Evolutionary conservation across 2,797 vertebrate genomes (phyloP).

Genomic region (Neopelma chrysocephalum): DNA sequence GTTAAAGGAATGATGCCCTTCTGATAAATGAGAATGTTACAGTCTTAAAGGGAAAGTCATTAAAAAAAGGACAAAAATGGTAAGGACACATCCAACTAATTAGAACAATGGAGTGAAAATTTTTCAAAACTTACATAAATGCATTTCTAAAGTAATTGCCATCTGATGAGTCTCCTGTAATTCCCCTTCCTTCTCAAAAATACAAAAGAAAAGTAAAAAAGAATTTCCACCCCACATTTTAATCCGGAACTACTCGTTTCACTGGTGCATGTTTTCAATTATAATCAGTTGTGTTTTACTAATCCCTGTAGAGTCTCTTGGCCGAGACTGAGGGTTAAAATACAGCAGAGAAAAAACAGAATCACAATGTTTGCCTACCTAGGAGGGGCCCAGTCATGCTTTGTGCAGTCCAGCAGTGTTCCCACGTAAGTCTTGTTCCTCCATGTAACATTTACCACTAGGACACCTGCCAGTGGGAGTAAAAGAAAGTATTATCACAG

Average conservation of each 20-base stretch:
- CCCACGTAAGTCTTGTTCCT: constrained; percentile 99
- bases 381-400: constrained; percentile 98
- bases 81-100: background rate
- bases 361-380: constrained; percentile 77
- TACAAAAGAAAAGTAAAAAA: background rate
- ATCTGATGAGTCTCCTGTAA: background rate
- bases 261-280: constrained; percentile 54
- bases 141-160: background rate
- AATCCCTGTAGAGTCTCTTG: constrained; percentile 22
- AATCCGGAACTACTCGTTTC: background rate
- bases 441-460: constrained; percentile 99
- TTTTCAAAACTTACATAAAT: background rate
- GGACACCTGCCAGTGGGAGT: constrained; percentile 83
- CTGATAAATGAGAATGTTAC: background rate
- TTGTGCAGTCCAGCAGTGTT: constrained; percentile 95
- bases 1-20: background rate
- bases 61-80: background rate
- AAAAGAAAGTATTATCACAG: constrained; percentile 23
- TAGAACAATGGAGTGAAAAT: background rate
- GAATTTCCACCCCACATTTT: background rate
- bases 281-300: constrained; percentile 55
- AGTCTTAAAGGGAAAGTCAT: background rate
- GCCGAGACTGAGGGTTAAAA: background rate
- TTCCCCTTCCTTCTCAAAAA: background rate
- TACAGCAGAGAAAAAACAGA: background rate